Evolutionary conservation across 2,113 vertebrate genomes (phyloP).

Genomic region (Haliaeetus leucogaster): DNA sequence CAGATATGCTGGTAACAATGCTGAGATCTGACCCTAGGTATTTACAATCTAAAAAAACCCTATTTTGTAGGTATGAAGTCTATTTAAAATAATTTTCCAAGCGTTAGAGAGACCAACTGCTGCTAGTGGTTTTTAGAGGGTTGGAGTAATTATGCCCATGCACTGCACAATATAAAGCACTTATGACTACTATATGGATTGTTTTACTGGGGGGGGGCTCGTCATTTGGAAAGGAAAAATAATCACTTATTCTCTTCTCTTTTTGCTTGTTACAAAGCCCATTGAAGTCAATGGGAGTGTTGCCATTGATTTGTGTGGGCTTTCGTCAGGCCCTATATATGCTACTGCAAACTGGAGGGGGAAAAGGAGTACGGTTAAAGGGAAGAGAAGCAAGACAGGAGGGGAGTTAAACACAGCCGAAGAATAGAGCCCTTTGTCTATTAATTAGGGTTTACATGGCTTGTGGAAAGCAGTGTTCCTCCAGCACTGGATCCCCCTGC

Average conservation of each 20-base stretch:
- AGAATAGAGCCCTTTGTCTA: conserved; percentile 62
- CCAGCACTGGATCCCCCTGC: conserved; percentile 54
- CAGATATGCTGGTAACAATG: background rate
- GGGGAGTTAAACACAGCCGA: background rate
- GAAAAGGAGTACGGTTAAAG: background rate
- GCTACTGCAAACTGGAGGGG: background rate
- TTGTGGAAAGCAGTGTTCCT: conserved; percentile 65
- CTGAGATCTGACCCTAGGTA: background rate
- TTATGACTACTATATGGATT: background rate
- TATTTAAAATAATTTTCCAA: conserved; percentile 37
- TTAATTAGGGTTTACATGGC: conserved; percentile 71
- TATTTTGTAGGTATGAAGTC: background rate
- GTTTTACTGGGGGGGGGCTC: background rate
- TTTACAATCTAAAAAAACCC: background rate
- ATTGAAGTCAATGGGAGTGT: background rate
- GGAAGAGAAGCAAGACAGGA: background rate
- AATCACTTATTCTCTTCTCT: conserved; percentile 20
- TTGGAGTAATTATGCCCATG: conserved; percentile 24
- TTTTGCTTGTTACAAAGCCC: background rate
- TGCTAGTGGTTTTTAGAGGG: conserved; percentile 1
- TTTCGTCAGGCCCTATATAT: background rate
- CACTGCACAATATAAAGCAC: background rate
- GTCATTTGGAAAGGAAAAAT: background rate
- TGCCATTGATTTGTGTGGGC: conserved; percentile 26
- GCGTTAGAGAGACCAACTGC: background rate